These are phyloP conservation scores for Actinernus sp. DNA, from an alignment of 92 coral and sea anemone genomes.

Conservation along the genomic window DNA sequence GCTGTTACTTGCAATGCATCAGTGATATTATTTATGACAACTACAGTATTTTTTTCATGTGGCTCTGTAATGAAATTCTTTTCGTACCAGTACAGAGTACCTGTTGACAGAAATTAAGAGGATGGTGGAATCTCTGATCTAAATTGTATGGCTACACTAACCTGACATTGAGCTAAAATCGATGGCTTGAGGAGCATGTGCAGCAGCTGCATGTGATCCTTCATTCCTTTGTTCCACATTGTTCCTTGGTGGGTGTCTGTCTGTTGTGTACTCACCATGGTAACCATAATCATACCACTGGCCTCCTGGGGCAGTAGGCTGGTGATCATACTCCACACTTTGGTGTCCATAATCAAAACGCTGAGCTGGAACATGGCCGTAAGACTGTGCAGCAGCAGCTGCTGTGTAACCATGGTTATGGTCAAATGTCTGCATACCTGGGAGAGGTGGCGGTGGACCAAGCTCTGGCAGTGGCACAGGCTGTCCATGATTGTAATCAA, in stretches of 20 bases:
- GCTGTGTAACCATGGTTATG: constrained; percentile 84
- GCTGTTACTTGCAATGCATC: no score
- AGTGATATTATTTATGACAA: no score
- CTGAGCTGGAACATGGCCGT: constrained; percentile 60
- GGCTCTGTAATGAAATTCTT: no score
- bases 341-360: constrained; percentile 91
- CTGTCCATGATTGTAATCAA: constrained; percentile 39
- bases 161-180: constrained; percentile 47
- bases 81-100: no score
- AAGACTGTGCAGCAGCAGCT: constrained; percentile 62
- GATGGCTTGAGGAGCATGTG: background rate
- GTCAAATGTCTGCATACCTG: constrained; percentile 82
- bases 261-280: constrained; percentile 56
- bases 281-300: constrained; percentile 84
- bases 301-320: constrained; percentile 62
- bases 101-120: no score
- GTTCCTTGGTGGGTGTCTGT: constrained; percentile 47
- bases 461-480: constrained; percentile 42
- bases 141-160: no score
- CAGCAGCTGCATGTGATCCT: background rate
- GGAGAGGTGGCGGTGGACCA: constrained; percentile 33
- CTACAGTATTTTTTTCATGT: no score
- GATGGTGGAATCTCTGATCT: no score
- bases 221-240: background rate
- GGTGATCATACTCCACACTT: constrained; percentile 61